phyloP scores from a whole-genome alignment of 1,140 invertebrate species.

The Elymnias hypermnestra region DNA sequence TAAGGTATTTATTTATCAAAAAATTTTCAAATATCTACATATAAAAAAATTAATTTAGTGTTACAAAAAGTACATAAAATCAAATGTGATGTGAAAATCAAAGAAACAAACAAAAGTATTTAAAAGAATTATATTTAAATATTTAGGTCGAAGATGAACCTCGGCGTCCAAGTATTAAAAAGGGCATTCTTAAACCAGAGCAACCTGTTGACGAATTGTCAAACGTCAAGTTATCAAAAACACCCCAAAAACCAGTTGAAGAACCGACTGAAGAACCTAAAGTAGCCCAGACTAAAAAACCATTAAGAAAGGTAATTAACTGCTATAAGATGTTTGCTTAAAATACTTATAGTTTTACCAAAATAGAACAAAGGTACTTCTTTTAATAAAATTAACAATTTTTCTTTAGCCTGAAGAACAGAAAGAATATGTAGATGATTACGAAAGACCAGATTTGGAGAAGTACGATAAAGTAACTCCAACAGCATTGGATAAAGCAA shows the following conservation, averaged over 20 bases:
- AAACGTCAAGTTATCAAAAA: conserved; percentile 66
- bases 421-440: conserved; percentile 66
- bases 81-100: too few species aligned
- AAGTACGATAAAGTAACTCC: conserved; percentile 70
- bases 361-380: too few species aligned
- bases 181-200: conserved; percentile 73
- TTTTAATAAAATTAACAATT: not conserved
- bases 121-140: too few species aligned
- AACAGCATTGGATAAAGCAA: conserved; percentile 37
- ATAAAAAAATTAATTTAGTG: too few species aligned
- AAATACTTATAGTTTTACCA: too few species aligned
- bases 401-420: conserved; percentile 46
- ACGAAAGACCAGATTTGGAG: conserved; percentile 73
- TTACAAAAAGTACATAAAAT: too few species aligned
- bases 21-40: too few species aligned
- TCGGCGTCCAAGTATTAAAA: conserved; percentile 72
- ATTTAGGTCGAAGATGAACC: conserved; percentile 64
- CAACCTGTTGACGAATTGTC: conserved; percentile 75
- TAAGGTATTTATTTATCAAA: conserved; percentile 38
- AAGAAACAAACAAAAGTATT: too few species aligned
- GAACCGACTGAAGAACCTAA: conserved; percentile 58
- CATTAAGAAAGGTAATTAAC: conserved; percentile 51
- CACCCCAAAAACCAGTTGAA: conserved; percentile 67
- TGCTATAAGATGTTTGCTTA: too few species aligned
- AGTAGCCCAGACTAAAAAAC: conserved; percentile 51